These are phyloP conservation scores for Copidosoma aretas DNA, from an alignment of 2,888 invertebrate species.

Conservation along the genomic window DNA sequence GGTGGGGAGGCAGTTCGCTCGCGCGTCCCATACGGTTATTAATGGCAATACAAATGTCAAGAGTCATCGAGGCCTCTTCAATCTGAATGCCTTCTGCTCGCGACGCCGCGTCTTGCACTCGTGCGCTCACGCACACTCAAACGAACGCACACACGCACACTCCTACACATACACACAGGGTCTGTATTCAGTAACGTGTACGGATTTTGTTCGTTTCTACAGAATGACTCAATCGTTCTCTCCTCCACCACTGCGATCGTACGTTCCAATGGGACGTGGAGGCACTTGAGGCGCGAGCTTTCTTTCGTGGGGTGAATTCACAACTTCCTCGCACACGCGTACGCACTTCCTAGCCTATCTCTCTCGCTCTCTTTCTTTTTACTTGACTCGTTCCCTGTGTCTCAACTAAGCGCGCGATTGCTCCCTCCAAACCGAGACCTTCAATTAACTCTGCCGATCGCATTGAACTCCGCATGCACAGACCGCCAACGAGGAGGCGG, in stretches of 20 bases:
- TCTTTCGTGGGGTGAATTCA: conserved; percentile 25
- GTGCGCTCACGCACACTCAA: too few relatives aligned
- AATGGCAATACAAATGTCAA: conserved; percentile 63
- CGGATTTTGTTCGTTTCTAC: conserved; percentile 51
- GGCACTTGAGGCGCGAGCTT: conserved; percentile 34
- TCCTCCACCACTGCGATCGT: conserved; percentile 29
- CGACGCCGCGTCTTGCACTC: too few relatives aligned
- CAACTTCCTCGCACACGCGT: too few relatives aligned
- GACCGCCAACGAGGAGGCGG: too few relatives aligned
- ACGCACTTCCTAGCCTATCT: too few relatives aligned
- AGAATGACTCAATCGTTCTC: conserved; percentile 61
- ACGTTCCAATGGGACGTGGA: conserved; percentile 13
- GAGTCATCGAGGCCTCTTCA: conserved; percentile 63
- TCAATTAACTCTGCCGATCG: conserved; percentile 59
- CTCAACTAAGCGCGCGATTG: background rate
- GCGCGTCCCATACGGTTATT: conserved; percentile 53
- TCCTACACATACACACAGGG: conserved; percentile 22
- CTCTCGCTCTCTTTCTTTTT: conserved; percentile 12
- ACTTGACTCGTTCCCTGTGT: conserved; percentile 20
- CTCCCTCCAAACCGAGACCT: conserved; percentile 37
- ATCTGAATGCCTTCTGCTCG: conserved; percentile 63
- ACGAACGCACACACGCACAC: too few relatives aligned
- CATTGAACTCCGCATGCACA: conserved; percentile 43
- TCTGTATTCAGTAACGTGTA: conserved; percentile 49
- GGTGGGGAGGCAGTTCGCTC: conserved; percentile 18